Evolutionary conservation across 2,888 invertebrate species (phyloP).

Genomic region (Syrphus vitripennis): DNA sequence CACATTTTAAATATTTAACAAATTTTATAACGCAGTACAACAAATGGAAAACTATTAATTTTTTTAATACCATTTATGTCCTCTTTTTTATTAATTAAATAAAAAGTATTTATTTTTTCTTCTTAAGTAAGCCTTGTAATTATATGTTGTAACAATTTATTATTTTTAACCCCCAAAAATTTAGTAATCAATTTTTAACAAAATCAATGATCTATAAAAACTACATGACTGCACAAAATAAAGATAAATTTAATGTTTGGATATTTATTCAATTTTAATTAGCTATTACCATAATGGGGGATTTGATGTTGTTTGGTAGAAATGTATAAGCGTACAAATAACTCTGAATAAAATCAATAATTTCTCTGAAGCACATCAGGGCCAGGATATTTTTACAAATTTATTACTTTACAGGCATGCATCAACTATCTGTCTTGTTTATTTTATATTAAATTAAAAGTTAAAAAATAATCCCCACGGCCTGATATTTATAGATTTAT

Average conservation of each 20-base stretch:
- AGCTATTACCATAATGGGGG: not conserved
- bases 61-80: no score
- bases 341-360: not conserved
- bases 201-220: constrained; percentile 53
- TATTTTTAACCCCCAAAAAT: not conserved
- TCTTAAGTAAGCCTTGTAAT: no score
- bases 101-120: no score
- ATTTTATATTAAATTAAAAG: no score
- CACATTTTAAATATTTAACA: no score
- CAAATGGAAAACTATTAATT: no score
- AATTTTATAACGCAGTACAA: no score
- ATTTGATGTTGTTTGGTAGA: not conserved
- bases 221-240: constrained; percentile 48
- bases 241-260: constrained; percentile 12
- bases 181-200: constrained; percentile 13
- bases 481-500: not conserved
- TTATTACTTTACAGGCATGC: no score
- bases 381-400: not conserved
- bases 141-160: no score
- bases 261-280: constrained; percentile 25
- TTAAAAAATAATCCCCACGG: no score
- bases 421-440: no score
- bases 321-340: not conserved
- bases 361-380: not conserved
- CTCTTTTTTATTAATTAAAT: no score